These are phyloP conservation scores for Gambelia wislizenii DNA, from an alignment of 2,797 vertebrate genomes.

Conservation along the genomic window DNA sequence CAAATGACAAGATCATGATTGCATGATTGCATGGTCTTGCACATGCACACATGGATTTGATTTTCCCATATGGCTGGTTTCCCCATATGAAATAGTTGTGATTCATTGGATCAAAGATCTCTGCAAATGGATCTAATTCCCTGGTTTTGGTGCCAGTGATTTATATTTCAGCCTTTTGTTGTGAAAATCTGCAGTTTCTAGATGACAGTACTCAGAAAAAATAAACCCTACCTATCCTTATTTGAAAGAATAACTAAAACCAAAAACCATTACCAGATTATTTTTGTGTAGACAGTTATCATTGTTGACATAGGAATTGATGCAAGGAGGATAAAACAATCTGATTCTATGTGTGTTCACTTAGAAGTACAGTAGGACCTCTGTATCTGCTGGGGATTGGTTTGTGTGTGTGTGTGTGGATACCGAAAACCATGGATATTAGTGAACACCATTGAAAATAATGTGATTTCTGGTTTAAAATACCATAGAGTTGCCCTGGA, in stretches of 20 bases:
- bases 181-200: neutral
- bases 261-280: neutral
- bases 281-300: neutral
- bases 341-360: neutral
- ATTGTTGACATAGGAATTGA: neutral
- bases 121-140: conserved; percentile 10
- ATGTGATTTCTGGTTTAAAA: no score
- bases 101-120: neutral
- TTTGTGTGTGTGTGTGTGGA: no score
- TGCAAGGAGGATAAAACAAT: neutral
- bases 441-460: no score
- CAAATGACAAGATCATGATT: neutral
- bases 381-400: no score
- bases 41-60: neutral
- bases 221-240: neutral
- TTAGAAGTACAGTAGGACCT: no score
- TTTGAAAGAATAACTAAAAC: neutral
- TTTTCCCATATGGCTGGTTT: neutral
- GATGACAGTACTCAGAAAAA: neutral
- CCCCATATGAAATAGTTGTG: neutral
- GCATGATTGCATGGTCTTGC: neutral
- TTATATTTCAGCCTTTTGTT: neutral
- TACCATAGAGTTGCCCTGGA: no score
- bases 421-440: no score
- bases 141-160: neutral